Percentiles rank a stretch among this genome's conserved stretches.
Conservation (phyloP, 1,140 invertebrate genomes). For the Carcinoscorpius rotundicauda region DNA sequence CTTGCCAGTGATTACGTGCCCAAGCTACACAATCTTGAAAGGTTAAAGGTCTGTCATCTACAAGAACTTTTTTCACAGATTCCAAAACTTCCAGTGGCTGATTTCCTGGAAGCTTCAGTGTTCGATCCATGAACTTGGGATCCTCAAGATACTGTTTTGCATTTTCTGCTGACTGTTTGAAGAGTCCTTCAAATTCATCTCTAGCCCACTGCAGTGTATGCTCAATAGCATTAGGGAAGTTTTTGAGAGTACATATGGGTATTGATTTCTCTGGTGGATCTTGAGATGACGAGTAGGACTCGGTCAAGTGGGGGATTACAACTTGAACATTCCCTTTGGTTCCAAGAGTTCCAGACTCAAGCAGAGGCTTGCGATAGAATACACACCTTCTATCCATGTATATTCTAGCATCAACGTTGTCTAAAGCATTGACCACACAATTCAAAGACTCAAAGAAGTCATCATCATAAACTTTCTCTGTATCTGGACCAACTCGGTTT, state of each 20-base stretch:
- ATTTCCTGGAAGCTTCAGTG: constrained; percentile 69
- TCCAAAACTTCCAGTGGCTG: constrained; percentile 68
- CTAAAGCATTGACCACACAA: constrained; percentile 92
- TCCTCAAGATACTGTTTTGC: constrained; percentile 69
- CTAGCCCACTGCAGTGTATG: constrained; percentile 93
- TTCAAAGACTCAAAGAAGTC: constrained; percentile 84
- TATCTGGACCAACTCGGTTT: constrained; percentile 88
- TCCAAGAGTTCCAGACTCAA: constrained; percentile 97
- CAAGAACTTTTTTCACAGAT: constrained; percentile 69
- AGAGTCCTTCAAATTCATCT: constrained; percentile 91
- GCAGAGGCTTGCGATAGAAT: constrained; percentile 87
- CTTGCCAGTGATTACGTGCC: constrained; percentile 83
- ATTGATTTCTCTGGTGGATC: constrained; percentile 98
- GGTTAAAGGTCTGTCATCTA: constrained; percentile 66
- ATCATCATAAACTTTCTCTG: constrained; percentile 88
- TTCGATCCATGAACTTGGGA: constrained; percentile 64
- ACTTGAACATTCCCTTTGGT: constrained; percentile 98
- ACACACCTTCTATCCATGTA: constrained; percentile 97
- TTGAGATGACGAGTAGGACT: constrained; percentile 95
- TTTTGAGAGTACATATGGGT: constrained; percentile 96
- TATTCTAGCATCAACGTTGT: constrained; percentile 95
- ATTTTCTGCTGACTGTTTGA: constrained; percentile 78
- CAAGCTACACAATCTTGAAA: constrained; percentile 83
- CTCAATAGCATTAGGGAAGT: constrained; percentile 98
- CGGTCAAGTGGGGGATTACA: constrained; percentile 79